phyloP scores from a whole-genome alignment of 2,797 vertebrate genomes.

The Liparis tanakae region DNA sequence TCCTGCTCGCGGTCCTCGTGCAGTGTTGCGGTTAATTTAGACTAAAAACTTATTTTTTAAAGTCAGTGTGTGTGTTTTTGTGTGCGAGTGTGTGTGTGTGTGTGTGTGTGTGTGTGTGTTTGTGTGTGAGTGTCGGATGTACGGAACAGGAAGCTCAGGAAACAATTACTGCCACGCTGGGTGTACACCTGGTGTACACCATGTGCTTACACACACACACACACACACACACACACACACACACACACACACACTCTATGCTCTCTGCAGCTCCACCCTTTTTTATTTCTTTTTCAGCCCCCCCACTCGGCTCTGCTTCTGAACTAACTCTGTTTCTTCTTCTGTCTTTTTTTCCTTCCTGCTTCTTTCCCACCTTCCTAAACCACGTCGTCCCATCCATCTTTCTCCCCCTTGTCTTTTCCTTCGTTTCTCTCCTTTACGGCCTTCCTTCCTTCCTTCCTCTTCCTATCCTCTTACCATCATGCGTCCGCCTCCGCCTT shows the following conservation, averaged over 20 bases:
- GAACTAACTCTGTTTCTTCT: slow-evolving; percentile 52
- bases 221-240: slow-evolving; percentile 14
- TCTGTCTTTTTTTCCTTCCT: slow-evolving; percentile 10
- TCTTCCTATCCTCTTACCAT: not conserved
- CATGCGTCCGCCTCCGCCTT: slow-evolving; percentile 19
- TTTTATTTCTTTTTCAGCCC: slow-evolving; percentile 42
- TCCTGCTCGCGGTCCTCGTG: slow-evolving; percentile 48
- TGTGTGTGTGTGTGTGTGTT: slow-evolving; percentile 22
- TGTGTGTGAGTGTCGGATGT: not conserved
- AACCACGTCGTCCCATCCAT: slow-evolving; percentile 12
- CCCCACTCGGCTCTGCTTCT: slow-evolving; percentile 38
- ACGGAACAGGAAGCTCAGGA: slow-evolving; percentile 40
- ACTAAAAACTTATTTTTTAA: slow-evolving; percentile 42
- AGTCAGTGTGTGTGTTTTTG: slow-evolving; percentile 5
- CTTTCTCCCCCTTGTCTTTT: not conserved
- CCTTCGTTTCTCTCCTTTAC: slow-evolving; percentile 4
- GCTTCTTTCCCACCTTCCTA: not conserved
- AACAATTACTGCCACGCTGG: slow-evolving; percentile 67
- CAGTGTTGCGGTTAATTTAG: slow-evolving; percentile 43
- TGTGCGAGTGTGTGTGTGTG: not conserved
- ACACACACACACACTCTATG: slow-evolving; percentile 9
- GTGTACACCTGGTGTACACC: slow-evolving; percentile 60
- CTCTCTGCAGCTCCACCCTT: slow-evolving; percentile 29
- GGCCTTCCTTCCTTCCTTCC: not conserved
- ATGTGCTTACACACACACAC: slow-evolving; percentile 28